Conservation (phyloP, 2,888 invertebrate species). For the Periphyllus acericola region DNA sequence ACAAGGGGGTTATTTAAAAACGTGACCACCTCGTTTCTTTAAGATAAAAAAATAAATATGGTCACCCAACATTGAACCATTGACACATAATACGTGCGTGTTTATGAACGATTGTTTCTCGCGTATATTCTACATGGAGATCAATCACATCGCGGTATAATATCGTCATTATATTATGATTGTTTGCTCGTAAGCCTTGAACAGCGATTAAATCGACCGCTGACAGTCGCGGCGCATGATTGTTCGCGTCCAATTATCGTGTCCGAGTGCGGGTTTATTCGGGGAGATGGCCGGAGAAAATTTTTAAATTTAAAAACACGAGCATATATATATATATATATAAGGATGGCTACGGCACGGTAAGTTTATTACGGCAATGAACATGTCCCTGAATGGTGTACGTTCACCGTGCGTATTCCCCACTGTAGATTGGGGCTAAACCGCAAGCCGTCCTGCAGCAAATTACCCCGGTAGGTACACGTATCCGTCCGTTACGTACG, state of each 20-base stretch:
- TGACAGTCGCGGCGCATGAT: neutral
- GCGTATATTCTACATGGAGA: no score
- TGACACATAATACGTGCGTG: no score
- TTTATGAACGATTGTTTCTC: no score
- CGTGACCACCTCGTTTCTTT: no score
- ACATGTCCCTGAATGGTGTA: conserved; percentile 3
- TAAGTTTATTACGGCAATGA: conserved; percentile 27
- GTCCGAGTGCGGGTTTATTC: neutral
- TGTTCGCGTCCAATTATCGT: neutral
- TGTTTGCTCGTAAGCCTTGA: neutral
- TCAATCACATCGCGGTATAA: no score
- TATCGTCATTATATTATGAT: no score
- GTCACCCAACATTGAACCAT: no score
- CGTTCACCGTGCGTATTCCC: neutral
- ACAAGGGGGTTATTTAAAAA: no score
- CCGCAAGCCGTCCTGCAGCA: conserved; percentile 13
- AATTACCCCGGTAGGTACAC: neutral
- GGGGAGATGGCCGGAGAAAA: neutral
- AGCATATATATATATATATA: neutral
- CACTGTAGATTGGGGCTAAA: neutral
- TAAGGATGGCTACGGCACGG: neutral
- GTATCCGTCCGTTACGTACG: neutral
- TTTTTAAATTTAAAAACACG: conserved; percentile 15
- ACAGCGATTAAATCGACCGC: neutral
- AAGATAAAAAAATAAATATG: no score